These are phyloP conservation scores for Sakesphorus luctuosus DNA, from an alignment of 2,113 vertebrate genomes.

Conservation along the genomic window DNA sequence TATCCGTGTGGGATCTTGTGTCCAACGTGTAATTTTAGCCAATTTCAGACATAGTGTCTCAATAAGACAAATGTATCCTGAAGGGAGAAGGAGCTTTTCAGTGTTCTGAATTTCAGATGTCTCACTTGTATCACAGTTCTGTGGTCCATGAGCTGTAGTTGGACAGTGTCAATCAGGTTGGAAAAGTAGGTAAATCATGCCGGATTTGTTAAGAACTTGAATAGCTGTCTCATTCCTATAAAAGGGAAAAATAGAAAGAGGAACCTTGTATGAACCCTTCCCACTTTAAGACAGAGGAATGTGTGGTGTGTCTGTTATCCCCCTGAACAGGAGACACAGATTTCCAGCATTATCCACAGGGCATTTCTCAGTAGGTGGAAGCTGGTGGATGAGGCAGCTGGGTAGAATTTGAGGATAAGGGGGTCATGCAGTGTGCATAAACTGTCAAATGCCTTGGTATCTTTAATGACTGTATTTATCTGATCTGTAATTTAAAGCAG, in stretches of 20 bases:
- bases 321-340: neutral
- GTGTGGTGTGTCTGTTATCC: fast-evolving
- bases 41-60: neutral
- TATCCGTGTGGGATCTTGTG: neutral
- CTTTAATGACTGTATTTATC: neutral
- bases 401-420: neutral
- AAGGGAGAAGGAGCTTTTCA: neutral
- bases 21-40: neutral
- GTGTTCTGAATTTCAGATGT: neutral
- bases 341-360: neutral
- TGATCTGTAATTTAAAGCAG: neutral
- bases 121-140: fast-evolving
- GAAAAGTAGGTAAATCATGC: fast-evolving
- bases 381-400: fast-evolving
- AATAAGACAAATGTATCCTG: neutral
- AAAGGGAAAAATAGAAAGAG: neutral
- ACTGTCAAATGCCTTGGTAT: neutral
- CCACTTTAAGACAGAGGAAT: neutral
- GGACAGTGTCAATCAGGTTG: neutral
- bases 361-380: neutral
- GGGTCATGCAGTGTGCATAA: neutral
- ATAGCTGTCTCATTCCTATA: neutral
- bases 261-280: neutral
- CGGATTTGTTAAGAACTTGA: neutral
- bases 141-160: neutral